Conservation (phyloP, 2,113 vertebrate genomes). For the Dendrocopos noguchii region DNA sequence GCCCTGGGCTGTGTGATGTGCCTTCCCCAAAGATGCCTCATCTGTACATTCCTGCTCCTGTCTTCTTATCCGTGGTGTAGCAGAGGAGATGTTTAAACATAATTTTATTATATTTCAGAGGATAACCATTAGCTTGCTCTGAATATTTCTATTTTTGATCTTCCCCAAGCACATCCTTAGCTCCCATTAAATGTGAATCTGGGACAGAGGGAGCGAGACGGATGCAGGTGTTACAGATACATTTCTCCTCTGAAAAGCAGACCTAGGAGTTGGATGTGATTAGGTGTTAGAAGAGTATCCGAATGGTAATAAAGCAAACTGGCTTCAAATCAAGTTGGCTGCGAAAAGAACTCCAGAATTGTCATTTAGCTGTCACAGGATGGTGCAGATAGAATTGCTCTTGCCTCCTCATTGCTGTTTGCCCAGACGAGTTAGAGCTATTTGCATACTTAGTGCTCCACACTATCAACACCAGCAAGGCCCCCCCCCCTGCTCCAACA, state of each 20-base stretch:
- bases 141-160: constrained; percentile 49
- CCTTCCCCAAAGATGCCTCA: background rate
- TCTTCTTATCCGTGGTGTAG: background rate
- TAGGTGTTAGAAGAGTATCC: background rate
- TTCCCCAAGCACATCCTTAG: constrained; percentile 1
- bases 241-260: background rate
- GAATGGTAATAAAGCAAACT: background rate
- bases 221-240: background rate
- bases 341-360: background rate
- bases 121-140: background rate
- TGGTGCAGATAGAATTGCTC: background rate
- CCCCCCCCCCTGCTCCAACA: rapidly evolving
- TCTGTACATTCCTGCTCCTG: background rate
- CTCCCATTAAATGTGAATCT: constrained; percentile 53
- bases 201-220: background rate
- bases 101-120: background rate
- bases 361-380: background rate
- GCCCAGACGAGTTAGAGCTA: background rate
- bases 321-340: background rate
- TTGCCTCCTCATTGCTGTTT: background rate
- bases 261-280: background rate
- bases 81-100: background rate
- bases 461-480: background rate
- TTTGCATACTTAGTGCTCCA: background rate
- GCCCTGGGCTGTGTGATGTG: background rate